Conservation (phyloP, 2,888 invertebrate genomes). For the Pandemis cinnamomeana region DNA sequence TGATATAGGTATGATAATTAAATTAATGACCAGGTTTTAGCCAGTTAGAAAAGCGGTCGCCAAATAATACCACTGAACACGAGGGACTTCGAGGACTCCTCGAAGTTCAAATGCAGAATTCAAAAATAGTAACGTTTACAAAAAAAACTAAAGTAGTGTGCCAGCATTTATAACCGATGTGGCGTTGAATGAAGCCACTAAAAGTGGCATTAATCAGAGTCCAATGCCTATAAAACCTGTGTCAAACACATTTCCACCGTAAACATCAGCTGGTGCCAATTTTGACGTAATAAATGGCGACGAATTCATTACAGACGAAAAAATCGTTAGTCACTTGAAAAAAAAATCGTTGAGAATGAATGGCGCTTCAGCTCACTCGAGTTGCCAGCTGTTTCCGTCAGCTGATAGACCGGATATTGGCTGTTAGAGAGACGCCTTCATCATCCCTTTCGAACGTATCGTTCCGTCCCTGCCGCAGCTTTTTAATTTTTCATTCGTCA, state of each 20-base stretch:
- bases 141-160: background rate
- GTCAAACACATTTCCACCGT: constrained; percentile 53
- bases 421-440: constrained; percentile 66
- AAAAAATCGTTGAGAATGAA: constrained; percentile 59
- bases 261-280: constrained; percentile 58
- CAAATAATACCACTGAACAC: background rate
- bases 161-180: constrained; percentile 13
- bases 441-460: constrained; percentile 55
- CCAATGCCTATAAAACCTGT: constrained; percentile 50
- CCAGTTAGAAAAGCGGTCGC: background rate
- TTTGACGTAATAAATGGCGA: constrained; percentile 57
- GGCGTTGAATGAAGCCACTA: constrained; percentile 28
- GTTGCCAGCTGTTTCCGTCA: constrained; percentile 81
- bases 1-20: too few relatives aligned
- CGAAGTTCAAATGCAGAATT: too few relatives aligned
- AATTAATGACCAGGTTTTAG: background rate
- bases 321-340: constrained; percentile 58
- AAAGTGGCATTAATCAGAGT: constrained; percentile 29
- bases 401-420: constrained; percentile 84
- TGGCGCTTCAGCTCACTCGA: constrained; percentile 66
- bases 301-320: constrained; percentile 64
- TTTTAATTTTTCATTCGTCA: constrained; percentile 68
- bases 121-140: background rate
- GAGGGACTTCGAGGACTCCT: background rate
- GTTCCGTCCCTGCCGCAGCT: constrained; percentile 56